Conservation (phyloP, 2,888 invertebrate genomes). For the Poecilobothrus nobilitatus region DNA sequence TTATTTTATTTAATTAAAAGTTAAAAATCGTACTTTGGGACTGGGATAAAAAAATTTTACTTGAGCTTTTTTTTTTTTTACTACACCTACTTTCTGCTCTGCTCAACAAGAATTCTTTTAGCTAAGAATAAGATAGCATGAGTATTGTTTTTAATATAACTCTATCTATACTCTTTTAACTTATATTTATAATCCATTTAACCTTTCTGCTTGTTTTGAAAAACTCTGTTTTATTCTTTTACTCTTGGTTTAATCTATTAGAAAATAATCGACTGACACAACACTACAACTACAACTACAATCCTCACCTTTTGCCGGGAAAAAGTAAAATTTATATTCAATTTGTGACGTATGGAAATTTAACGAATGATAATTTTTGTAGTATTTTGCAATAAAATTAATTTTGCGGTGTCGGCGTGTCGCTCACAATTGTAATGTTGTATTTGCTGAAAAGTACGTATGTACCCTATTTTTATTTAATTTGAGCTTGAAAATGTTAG, state of each 20-base stretch:
- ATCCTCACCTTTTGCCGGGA: not conserved
- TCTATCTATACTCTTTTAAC: not conserved
- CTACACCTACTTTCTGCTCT: slow-evolving; percentile 6
- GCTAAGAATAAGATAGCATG: not conserved
- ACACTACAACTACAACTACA: not conserved
- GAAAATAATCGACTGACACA: not conserved
- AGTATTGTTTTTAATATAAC: not conserved
- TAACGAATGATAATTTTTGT: not conserved
- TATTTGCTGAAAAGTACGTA: not conserved
- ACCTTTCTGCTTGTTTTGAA: not conserved
- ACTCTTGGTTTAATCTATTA: not conserved
- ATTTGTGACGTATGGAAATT: not conserved
- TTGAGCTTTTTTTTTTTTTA: not conserved
- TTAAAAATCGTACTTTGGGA: slow-evolving; percentile 3
- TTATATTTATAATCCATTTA: not conserved
- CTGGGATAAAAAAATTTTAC: slow-evolving; percentile 6
- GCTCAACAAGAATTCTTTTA: slow-evolving; percentile 3
- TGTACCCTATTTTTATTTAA: no score
- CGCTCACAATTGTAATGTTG: not conserved
- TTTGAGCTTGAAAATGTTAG: not conserved
- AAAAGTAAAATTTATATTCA: not conserved
- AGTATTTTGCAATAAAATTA: not conserved
- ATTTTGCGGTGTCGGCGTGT: not conserved
- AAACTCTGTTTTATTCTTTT: not conserved
- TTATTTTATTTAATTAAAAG: slow-evolving; percentile 3